Conservation (phyloP, 2,113 vertebrate genomes). For the Zapus hudsonius region DNA sequence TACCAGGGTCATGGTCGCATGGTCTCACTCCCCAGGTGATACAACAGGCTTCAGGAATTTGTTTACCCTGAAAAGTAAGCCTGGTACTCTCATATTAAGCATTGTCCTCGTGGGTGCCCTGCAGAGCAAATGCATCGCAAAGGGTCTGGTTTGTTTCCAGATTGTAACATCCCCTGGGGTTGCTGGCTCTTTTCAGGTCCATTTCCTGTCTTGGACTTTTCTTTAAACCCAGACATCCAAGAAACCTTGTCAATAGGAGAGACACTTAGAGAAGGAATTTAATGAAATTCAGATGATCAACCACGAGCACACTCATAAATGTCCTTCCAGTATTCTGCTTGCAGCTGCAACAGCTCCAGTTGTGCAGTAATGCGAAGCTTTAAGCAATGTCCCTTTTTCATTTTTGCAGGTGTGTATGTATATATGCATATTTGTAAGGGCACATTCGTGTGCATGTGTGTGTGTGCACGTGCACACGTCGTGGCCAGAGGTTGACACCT, state of each 20-base stretch:
- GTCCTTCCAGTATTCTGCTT: not conserved
- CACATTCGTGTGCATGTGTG: too few species aligned
- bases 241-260: constrained; percentile 15
- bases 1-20: not conserved
- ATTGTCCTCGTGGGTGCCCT: not conserved
- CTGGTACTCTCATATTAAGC: not conserved
- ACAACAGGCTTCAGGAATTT: not conserved
- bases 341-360: not conserved
- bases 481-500: too few species aligned
- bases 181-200: not conserved
- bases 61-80: constrained; percentile 15
- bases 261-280: constrained; percentile 45
- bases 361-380: constrained; percentile 45
- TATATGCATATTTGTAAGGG: too few species aligned
- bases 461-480: too few species aligned
- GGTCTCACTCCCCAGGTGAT: not conserved
- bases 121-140: not conserved
- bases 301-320: not conserved
- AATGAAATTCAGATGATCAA: constrained; percentile 33
- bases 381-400: not conserved
- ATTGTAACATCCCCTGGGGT: not conserved
- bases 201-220: not conserved
- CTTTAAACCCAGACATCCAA: not conserved
- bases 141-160: not conserved
- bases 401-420: too few species aligned